These are phyloP conservation scores for Actinernus sp. DNA, from an alignment of 92 coral and sea anemone genomes.

Conservation along the genomic window DNA sequence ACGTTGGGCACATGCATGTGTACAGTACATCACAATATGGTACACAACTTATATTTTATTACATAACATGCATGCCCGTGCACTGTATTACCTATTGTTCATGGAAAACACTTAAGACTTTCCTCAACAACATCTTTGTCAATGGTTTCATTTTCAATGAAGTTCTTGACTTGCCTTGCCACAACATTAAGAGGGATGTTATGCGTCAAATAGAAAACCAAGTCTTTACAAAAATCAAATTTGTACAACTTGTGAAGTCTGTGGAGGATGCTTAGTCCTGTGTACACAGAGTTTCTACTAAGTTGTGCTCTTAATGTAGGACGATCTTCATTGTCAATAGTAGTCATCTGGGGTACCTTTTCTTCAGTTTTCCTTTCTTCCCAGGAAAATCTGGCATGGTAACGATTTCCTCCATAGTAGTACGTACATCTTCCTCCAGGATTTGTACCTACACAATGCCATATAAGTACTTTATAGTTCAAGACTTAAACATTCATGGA, in stretches of 20 bases:
- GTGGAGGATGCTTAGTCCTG: slow-evolving; percentile 41
- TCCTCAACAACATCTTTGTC: slow-evolving; percentile 30
- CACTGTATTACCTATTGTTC: slow-evolving; percentile 51
- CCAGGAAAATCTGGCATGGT: slow-evolving; percentile 29
- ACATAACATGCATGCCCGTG: too few species aligned
- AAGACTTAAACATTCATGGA: neutral
- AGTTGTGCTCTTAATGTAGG: slow-evolving; percentile 25
- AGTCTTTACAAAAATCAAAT: slow-evolving; percentile 35
- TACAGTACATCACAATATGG: too few species aligned
- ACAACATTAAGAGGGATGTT: slow-evolving; percentile 45
- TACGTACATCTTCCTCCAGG: slow-evolving; percentile 20
- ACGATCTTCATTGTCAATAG: slow-evolving; percentile 31
- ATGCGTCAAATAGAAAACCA: slow-evolving; percentile 37
- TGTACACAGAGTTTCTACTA: slow-evolving; percentile 35
- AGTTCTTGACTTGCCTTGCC: slow-evolving; percentile 12
- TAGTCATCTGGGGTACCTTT: slow-evolving; percentile 13
- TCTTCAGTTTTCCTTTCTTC: slow-evolving; percentile 22
- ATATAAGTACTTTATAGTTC: neutral
- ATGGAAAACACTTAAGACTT: slow-evolving; percentile 26
- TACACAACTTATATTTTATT: too few species aligned
- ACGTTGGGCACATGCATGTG: too few species aligned
- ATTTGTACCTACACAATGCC: slow-evolving; percentile 11
- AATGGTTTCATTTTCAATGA: slow-evolving; percentile 13
- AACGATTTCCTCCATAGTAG: slow-evolving; percentile 33
- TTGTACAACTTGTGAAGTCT: slow-evolving; percentile 32